These are phyloP conservation scores for Pelvicachromis taeniatus DNA, from an alignment of 2,113 vertebrate genomes.

Conservation along the genomic window DNA sequence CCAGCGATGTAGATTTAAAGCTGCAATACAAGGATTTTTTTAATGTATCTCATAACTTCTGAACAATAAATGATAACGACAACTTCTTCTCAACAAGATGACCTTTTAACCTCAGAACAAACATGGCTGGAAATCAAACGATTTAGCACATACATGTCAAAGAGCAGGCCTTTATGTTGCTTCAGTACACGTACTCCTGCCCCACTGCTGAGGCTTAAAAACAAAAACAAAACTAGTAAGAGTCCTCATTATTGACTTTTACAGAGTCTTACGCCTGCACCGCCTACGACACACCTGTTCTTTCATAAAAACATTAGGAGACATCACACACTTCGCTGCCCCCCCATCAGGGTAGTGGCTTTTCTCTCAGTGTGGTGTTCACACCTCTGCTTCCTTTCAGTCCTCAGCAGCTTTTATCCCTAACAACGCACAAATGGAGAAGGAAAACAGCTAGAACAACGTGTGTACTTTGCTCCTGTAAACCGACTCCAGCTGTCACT, in stretches of 20 bases:
- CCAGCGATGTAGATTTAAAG: background rate
- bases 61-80: background rate
- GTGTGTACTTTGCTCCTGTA: background rate
- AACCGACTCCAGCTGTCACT: slow-evolving; percentile 43
- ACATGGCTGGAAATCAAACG: slow-evolving; percentile 38
- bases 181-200: background rate
- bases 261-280: slow-evolving; percentile 23
- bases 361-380: slow-evolving; percentile 36
- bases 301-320: slow-evolving; percentile 71
- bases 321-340: slow-evolving; percentile 19
- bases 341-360: slow-evolving; percentile 39
- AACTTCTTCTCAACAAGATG: background rate
- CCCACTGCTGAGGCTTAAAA: background rate
- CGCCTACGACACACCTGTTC: slow-evolving; percentile 59
- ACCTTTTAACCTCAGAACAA: slow-evolving; percentile 46
- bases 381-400: slow-evolving; percentile 73
- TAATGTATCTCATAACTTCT: background rate
- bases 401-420: slow-evolving; percentile 46
- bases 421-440: slow-evolving; percentile 54
- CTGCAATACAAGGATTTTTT: background rate
- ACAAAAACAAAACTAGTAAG: background rate
- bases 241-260: slow-evolving; percentile 29
- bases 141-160: slow-evolving; percentile 48
- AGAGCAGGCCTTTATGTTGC: background rate
- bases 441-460: slow-evolving; percentile 75